Conservation (phyloP, 2,797 vertebrate species). For the Serranus cabrilla region DNA sequence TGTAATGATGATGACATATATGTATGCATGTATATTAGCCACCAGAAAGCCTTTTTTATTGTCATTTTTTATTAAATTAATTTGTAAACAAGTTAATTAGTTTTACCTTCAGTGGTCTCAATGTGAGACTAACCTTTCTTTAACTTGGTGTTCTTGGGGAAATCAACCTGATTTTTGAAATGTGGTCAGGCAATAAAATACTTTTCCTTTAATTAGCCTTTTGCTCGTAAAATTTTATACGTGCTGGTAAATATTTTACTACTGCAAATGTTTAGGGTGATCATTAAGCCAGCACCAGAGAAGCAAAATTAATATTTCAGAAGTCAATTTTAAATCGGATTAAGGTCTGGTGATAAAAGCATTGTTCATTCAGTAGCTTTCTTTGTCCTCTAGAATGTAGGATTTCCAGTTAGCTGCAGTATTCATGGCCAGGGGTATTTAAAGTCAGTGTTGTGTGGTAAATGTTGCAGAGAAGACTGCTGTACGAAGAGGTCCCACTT, state of each 20-base stretch:
- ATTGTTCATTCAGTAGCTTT: slow-evolving; percentile 24
- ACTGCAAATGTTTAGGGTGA: slow-evolving; percentile 41
- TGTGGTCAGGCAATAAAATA: slow-evolving; percentile 50
- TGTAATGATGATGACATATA: too few relatives aligned
- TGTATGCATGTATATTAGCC: too few relatives aligned
- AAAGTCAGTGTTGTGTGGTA: slow-evolving; percentile 15
- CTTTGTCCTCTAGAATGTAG: slow-evolving; percentile 11
- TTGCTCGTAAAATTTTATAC: slow-evolving; percentile 25
- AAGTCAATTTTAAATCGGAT: slow-evolving; percentile 51
- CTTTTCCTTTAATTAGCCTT: slow-evolving; percentile 55
- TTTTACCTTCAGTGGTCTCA: not conserved
- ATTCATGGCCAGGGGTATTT: slow-evolving; percentile 8
- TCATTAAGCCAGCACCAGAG: slow-evolving; percentile 50
- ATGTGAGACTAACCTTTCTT: not conserved
- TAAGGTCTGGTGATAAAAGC: slow-evolving; percentile 47
- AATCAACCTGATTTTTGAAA: slow-evolving; percentile 57
- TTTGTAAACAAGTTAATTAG: not conserved
- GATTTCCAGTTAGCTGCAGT: slow-evolving; percentile 10
- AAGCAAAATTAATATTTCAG: slow-evolving; percentile 54
- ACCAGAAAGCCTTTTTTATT: too few relatives aligned
- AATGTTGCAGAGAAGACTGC: slow-evolving; percentile 21
- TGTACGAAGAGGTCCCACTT: slow-evolving; percentile 26
- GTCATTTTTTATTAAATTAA: too few relatives aligned
- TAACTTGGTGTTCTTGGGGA: not conserved
- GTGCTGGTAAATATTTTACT: slow-evolving; percentile 44